Percentiles rank a stretch among this genome's conserved stretches.
Evolutionary conservation across 2,888 invertebrate species (phyloP).

Genomic region (Argyra leucocephala): DNA sequence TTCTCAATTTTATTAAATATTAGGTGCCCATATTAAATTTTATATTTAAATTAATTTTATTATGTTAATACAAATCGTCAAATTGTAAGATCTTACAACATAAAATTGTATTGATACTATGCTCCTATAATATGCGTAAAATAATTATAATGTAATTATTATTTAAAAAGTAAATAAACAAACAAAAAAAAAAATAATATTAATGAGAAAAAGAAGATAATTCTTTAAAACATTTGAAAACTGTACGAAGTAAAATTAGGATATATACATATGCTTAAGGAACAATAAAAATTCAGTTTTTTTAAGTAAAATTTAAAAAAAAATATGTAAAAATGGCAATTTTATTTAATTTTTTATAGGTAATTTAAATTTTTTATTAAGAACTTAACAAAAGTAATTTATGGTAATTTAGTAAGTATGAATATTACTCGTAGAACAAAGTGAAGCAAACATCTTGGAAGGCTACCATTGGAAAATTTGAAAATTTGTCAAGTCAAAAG

Average conservation of each 20-base stretch:
- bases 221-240: constrained; percentile 3
- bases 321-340: neutral
- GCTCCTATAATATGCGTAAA: constrained; percentile 6
- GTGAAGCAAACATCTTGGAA: no score
- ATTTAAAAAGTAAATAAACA: neutral
- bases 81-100: neutral
- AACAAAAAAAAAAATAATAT: neutral
- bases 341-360: neutral
- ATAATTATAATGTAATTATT: neutral
- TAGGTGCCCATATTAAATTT: constrained; percentile 4
- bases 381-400: no score
- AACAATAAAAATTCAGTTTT: constrained; percentile 6
- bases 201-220: neutral
- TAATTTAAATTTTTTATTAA: no score
- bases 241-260: constrained; percentile 6
- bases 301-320: constrained; percentile 2
- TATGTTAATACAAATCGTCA: neutral
- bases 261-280: constrained; percentile 6
- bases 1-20: neutral
- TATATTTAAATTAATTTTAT: neutral
- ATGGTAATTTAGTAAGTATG: no score
- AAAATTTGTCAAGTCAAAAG: no score
- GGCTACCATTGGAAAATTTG: no score
- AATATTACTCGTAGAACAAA: no score
- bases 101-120: neutral